Evolutionary conservation across 2,888 invertebrate genomes (phyloP).

Genomic region (Gibbula magus): DNA sequence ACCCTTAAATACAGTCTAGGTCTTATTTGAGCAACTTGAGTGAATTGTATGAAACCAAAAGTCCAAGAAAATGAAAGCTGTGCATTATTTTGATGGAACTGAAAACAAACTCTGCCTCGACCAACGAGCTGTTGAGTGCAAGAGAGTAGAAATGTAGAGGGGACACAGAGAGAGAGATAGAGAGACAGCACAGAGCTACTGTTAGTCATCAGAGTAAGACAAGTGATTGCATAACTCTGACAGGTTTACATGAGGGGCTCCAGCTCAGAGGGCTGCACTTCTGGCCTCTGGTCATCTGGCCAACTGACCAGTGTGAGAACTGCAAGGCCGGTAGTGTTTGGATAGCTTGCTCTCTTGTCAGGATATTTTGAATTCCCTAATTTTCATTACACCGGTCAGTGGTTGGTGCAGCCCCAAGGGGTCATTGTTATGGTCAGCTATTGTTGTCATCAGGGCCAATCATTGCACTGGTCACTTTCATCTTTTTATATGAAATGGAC

Average conservation of each 20-base stretch:
- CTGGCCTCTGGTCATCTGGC: conserved; percentile 8
- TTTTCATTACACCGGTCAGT: background rate
- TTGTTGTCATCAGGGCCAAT: background rate
- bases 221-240: background rate
- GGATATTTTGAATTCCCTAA: background rate
- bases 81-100: too few relatives aligned
- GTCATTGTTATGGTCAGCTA: background rate
- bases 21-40: too few relatives aligned
- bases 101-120: too few relatives aligned
- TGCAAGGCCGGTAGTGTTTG: background rate
- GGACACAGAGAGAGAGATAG: background rate
- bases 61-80: too few relatives aligned
- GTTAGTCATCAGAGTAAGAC: conserved; percentile 11
- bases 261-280: background rate
- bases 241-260: background rate
- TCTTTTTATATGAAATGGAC: background rate
- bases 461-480: background rate
- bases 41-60: too few relatives aligned
- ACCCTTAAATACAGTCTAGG: too few relatives aligned
- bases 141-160: background rate
- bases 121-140: too few relatives aligned
- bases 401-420: background rate
- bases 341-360: background rate
- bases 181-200: background rate
- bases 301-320: conserved; percentile 19